phyloP scores from a whole-genome alignment of 2,888 invertebrate genomes.

The Epiblema foenella region DNA sequence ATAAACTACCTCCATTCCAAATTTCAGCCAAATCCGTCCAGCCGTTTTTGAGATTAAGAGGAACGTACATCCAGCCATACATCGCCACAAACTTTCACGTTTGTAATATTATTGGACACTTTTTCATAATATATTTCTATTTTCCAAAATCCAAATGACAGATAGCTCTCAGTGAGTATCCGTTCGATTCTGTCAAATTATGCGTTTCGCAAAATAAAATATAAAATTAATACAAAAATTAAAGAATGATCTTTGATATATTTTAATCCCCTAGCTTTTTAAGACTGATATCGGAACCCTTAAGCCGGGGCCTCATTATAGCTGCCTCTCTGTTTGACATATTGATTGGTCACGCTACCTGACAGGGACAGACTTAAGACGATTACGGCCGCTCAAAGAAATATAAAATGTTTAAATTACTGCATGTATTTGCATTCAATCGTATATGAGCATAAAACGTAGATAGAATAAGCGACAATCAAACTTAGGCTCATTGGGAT shows the following conservation, averaged over 20 bases:
- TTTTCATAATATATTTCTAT: too few species aligned
- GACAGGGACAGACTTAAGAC: slow-evolving; percentile 32
- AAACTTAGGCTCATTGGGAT: not conserved
- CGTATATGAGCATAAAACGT: not conserved
- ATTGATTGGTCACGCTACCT: slow-evolving; percentile 42
- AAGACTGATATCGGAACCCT: slow-evolving; percentile 11
- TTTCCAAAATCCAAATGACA: too few species aligned
- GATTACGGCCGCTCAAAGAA: slow-evolving; percentile 26
- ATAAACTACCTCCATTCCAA: too few species aligned
- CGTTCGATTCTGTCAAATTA: too few species aligned
- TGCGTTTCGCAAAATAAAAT: too few species aligned
- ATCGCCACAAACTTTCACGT: too few species aligned
- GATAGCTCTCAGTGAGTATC: too few species aligned
- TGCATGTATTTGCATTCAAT: slow-evolving; percentile 7
- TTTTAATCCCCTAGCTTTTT: not conserved
- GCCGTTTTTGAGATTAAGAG: too few species aligned
- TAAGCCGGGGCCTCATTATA: slow-evolving; percentile 33
- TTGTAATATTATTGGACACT: too few species aligned
- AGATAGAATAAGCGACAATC: not conserved
- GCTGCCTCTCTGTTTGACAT: slow-evolving; percentile 40
- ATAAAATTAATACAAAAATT: too few species aligned
- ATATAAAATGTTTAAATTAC: slow-evolving; percentile 11
- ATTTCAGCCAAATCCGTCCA: too few species aligned
- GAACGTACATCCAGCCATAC: too few species aligned
- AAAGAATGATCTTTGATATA: not conserved